Evolutionary conservation across 2,113 vertebrate genomes (phyloP).

Genomic region (Ctenomys sociabilis): DNA sequence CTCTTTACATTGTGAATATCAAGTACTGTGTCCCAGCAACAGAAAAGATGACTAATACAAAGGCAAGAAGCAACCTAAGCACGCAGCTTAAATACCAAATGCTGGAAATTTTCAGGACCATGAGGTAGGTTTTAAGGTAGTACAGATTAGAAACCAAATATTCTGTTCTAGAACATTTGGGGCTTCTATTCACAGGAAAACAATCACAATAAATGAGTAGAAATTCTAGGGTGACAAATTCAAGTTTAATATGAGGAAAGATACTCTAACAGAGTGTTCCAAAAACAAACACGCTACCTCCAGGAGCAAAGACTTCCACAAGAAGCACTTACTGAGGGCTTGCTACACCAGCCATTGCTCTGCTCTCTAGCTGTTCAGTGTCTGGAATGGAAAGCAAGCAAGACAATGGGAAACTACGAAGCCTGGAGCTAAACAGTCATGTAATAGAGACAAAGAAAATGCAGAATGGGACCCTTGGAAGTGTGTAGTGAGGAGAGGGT

Average conservation of each 20-base stretch:
- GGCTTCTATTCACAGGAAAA: neutral
- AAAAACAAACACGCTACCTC: neutral
- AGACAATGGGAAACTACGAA: neutral
- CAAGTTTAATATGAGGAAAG: neutral
- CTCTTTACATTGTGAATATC: neutral
- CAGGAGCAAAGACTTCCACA: neutral
- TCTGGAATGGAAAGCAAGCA: neutral
- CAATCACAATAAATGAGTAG: conserved; percentile 8
- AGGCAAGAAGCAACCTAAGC: neutral
- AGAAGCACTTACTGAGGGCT: neutral
- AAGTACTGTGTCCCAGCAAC: neutral
- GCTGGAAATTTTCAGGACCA: neutral
- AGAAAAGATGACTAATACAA: neutral
- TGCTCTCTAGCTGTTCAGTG: neutral
- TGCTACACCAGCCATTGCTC: neutral
- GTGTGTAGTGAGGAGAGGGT: neutral
- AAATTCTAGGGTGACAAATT: conserved; percentile 30
- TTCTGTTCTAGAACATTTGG: conserved; percentile 22
- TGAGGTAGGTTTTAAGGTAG: neutral
- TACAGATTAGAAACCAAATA: conserved; percentile 44
- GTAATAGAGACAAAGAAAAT: neutral
- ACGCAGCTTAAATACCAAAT: neutral
- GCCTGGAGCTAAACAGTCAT: neutral
- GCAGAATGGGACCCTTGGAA: neutral
- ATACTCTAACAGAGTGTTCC: neutral